Base-by-base conservation (phyloP, 1,140 invertebrate genomes). In the Galleria mellonella region DNA sequence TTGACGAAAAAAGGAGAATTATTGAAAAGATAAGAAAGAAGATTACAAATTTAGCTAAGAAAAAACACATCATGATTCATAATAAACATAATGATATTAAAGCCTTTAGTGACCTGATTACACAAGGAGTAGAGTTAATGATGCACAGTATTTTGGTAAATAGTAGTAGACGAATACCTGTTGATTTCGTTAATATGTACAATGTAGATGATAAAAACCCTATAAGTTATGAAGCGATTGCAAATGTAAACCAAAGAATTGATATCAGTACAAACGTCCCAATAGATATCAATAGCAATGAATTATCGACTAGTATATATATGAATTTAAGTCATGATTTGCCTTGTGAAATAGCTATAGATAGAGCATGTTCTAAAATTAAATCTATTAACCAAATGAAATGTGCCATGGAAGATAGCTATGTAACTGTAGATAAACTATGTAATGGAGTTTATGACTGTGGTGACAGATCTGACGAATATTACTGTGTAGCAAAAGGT, bases 391-490 rank as follows among this genome's bases (percentile, higher is more conserved):
- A 62, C 33, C 51, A 36, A 33, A 42, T 73, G 12, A 62, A 43
- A 36, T 83, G 78, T 51, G 27, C 37, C 31, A 50, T 61, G 30
- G 59, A 56, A 29, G 52, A 62, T 30, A 51, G 23, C 14, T 39
- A 28, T 14, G 31, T 78, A 40, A 35, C 52, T n/a, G 41, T 76
- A 27, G 51, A 58, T 23, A 51, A 72, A 39, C 43, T 83, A n/a
- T 83, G 78, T 47, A 46, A 83, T 50, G 65, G 63, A 13, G 41
- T 47, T 8, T 9, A 10, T 10, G 68, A 83, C 15, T 83, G 78
- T 37, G n/a, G 33, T 4, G 60, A 64, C 45, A 39, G 42, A 43
- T 51, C 63, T 1, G 75, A 83, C 46, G 75, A 83, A 67, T 43
- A 51, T 32, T 44, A 72, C 39, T 83, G 78, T 39, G 40, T 31